phyloP scores from a whole-genome alignment of 2,888 invertebrate genomes.

The Fragum fragum region DNA sequence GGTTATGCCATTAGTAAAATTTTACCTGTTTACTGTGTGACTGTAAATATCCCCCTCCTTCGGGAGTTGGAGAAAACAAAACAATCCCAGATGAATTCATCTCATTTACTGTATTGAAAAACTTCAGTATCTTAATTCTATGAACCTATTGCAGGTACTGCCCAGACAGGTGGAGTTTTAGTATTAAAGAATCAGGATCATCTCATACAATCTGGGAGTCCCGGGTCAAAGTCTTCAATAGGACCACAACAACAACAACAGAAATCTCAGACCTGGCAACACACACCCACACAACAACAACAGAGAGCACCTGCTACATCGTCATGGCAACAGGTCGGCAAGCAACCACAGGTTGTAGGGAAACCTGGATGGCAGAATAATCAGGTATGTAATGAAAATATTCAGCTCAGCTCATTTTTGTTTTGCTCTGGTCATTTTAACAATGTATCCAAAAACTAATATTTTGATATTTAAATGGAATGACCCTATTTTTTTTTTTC shows the following conservation, averaged over 20 bases:
- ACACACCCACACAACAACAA: constrained; percentile 58
- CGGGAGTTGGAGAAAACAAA: too few relatives aligned
- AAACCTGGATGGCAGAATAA: constrained; percentile 41
- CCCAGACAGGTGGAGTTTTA: constrained; percentile 61
- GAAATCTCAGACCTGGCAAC: constrained; percentile 60
- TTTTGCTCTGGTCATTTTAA: too few relatives aligned
- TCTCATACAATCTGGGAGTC: constrained; percentile 33
- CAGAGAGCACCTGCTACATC: constrained; percentile 46
- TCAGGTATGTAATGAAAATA: constrained; percentile 20
- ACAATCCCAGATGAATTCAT: too few relatives aligned
- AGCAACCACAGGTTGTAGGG: constrained; percentile 80
- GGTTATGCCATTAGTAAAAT: too few relatives aligned
- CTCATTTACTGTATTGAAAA: too few relatives aligned
- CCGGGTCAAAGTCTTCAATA: background rate
- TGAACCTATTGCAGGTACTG: background rate
- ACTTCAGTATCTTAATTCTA: too few relatives aligned
- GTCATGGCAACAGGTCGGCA: constrained; percentile 65
- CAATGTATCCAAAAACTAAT: too few relatives aligned
- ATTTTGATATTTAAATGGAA: too few relatives aligned
- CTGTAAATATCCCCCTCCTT: too few relatives aligned
- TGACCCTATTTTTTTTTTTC: too few relatives aligned
- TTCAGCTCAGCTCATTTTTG: too few relatives aligned
- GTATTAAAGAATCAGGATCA: constrained; percentile 62
- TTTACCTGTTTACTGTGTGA: too few relatives aligned
- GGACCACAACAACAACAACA: constrained; percentile 27